Conservation (phyloP, 2,113 vertebrate genomes). For the Eurystomus gularis region DNA sequence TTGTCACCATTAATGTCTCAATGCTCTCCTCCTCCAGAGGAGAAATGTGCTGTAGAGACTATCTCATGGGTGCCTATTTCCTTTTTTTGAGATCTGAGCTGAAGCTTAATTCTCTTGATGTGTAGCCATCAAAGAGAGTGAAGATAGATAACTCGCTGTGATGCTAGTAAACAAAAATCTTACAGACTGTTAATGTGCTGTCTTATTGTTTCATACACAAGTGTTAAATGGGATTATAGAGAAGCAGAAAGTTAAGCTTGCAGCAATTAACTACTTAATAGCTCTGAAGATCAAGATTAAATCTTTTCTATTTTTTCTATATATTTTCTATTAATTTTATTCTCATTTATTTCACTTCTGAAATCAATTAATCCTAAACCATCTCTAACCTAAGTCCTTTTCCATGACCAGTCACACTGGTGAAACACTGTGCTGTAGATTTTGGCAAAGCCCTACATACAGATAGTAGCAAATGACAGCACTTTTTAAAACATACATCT, state of each 20-base stretch:
- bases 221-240: neutral
- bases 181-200: neutral
- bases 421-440: neutral
- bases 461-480: neutral
- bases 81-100: neutral
- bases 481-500: neutral
- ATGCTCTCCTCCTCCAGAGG: neutral
- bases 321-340: neutral
- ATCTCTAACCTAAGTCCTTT: neutral
- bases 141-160: neutral
- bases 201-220: neutral
- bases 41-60: neutral
- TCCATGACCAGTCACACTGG: neutral
- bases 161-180: neutral
- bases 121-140: neutral
- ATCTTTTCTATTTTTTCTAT: neutral
- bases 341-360: neutral
- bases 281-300: neutral
- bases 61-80: neutral
- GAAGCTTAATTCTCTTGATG: neutral
- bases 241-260: neutral
- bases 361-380: neutral
- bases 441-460: neutral
- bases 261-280: neutral
- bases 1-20: neutral